Evolutionary conservation across 2,888 invertebrate species (phyloP).

Genomic region (Amphipyra tragopoginis): DNA sequence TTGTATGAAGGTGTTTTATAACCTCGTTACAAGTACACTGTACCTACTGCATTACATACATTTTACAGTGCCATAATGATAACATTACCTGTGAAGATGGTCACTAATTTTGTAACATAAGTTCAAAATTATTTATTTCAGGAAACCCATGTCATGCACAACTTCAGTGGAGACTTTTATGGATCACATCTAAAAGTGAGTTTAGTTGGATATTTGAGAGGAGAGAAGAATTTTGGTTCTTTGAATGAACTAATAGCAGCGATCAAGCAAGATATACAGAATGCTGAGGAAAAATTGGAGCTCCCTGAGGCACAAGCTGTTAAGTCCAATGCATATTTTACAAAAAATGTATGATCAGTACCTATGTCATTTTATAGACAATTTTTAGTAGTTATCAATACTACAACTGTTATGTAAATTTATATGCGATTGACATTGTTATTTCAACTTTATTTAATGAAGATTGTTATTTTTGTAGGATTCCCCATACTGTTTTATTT

Average conservation of each 20-base stretch:
- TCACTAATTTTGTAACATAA: background rate
- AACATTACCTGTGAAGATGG: too few species aligned
- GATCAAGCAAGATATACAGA: constrained; percentile 94
- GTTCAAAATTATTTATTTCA: constrained; percentile 76
- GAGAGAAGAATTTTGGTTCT: constrained; percentile 95
- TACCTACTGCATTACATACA: too few species aligned
- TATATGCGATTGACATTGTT: constrained; percentile 17
- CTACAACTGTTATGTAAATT: constrained; percentile 16
- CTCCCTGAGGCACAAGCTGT: constrained; percentile 84
- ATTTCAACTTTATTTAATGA: constrained; percentile 19
- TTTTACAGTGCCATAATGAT: too few species aligned
- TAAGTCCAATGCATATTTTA: constrained; percentile 89
- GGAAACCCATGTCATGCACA: constrained; percentile 98
- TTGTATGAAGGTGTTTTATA: too few species aligned
- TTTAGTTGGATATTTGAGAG: constrained; percentile 95
- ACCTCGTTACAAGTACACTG: too few species aligned
- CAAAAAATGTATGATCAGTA: constrained; percentile 18
- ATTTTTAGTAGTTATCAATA: constrained; percentile 19
- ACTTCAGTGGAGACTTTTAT: constrained; percentile 96
- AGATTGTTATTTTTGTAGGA: constrained; percentile 18
- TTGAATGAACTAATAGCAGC: constrained; percentile 93
- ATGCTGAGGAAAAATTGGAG: constrained; percentile 91
- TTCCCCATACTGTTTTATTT: background rate
- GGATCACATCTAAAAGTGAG: constrained; percentile 94
- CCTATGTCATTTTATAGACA: background rate